Percentiles rank a stretch among this genome's conserved stretches.
Conservation (phyloP, 2,888 invertebrate species). For the Deilephila elpenor region DNA sequence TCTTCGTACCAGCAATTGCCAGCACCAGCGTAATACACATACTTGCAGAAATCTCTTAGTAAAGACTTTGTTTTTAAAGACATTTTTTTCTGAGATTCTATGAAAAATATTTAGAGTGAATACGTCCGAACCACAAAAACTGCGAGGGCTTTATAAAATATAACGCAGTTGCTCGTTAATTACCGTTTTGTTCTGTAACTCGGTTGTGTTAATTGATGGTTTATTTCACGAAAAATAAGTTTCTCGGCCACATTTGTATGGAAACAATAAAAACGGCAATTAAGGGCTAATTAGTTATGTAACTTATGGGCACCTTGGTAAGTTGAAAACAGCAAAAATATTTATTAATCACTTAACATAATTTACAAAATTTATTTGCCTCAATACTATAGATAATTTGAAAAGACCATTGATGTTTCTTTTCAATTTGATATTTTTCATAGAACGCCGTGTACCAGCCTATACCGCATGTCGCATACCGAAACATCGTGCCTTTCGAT, state of each 20-base stretch:
- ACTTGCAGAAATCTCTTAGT: slow-evolving; percentile 64
- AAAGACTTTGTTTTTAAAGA: slow-evolving; percentile 59
- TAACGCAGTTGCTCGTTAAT: neutral
- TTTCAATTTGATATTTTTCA: no score
- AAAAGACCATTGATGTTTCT: no score
- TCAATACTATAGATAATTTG: no score
- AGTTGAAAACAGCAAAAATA: neutral
- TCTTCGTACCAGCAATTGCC: slow-evolving; percentile 72
- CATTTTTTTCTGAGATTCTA: slow-evolving; percentile 46
- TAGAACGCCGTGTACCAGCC: no score
- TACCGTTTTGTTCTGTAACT: neutral
- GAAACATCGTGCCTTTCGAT: no score
- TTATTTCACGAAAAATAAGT: slow-evolving; percentile 5
- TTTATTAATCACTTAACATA: neutral
- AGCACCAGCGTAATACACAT: slow-evolving; percentile 69
- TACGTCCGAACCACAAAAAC: slow-evolving; percentile 10
- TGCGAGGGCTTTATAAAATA: slow-evolving; percentile 6
- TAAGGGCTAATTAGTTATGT: neutral
- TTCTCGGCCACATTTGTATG: neutral
- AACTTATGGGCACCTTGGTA: neutral
- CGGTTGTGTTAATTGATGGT: slow-evolving; percentile 12
- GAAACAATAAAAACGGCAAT: slow-evolving; percentile 18
- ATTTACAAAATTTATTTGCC: neutral
- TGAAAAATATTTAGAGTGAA: neutral
- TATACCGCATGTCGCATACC: no score